Percentiles rank a stretch among this genome's conserved stretches.
Evolutionary conservation across 2,797 vertebrate species (phyloP).

Genomic region (Sphaeramia orbicularis): DNA sequence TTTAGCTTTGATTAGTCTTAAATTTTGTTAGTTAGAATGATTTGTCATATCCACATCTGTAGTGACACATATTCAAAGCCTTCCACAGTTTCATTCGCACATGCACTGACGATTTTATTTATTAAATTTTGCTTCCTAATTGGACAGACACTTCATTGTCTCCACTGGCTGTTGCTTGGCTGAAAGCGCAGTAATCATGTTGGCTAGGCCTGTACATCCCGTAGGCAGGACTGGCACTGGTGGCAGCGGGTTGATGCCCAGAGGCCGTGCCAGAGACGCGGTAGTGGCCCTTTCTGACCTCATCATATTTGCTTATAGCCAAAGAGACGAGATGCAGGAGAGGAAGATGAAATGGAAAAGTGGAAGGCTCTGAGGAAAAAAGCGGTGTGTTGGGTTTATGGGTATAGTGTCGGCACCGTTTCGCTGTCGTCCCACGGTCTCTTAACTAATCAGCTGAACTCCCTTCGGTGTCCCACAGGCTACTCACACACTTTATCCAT

Average conservation of each 20-base stretch:
- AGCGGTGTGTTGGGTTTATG: not conserved
- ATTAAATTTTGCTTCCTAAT: conserved; percentile 58
- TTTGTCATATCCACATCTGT: conserved; percentile 23
- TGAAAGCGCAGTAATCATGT: conserved; percentile 43
- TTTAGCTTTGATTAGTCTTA: conserved; percentile 46
- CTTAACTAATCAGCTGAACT: conserved; percentile 57
- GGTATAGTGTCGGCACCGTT: conserved; percentile 33
- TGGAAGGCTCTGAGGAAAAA: conserved; percentile 1
- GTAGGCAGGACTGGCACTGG: conserved; percentile 23
- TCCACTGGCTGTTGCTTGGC: conserved; percentile 24
- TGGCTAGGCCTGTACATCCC: conserved; percentile 18
- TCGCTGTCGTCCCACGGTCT: conserved; percentile 31
- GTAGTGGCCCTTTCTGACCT: conserved; percentile 46
- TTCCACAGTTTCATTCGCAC: not conserved
- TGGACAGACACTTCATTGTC: conserved; percentile 46
- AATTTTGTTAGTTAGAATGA: conserved; percentile 26
- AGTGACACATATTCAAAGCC: conserved; percentile 7
- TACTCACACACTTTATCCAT: conserved; percentile 17
- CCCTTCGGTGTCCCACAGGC: conserved; percentile 43
- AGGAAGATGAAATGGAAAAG: conserved; percentile 9
- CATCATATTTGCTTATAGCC: conserved; percentile 19
- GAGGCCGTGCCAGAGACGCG: conserved; percentile 35
- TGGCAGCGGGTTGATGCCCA: conserved; percentile 27
- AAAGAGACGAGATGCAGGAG: conserved; percentile 9
- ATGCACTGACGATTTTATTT: conserved; percentile 23